A percentile compares a stretch with the other conserved stretches of the same genome.
phyloP scores from a whole-genome alignment of 2,888 invertebrate species.

The Fabriciana adippe region DNA sequence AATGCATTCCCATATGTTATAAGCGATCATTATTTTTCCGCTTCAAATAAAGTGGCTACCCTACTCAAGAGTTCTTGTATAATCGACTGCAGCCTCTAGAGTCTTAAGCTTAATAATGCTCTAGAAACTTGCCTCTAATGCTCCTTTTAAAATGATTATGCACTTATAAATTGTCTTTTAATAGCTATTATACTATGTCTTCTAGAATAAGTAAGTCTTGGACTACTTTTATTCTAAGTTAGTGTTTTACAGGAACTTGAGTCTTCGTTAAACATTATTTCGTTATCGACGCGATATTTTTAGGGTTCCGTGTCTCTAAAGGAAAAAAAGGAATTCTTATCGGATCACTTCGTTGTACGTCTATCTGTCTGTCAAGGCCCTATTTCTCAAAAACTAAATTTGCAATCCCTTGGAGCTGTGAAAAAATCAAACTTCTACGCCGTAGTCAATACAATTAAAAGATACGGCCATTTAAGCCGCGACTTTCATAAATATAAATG shows the following conservation, averaged over 20 bases:
- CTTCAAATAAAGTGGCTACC: conserved; percentile 24
- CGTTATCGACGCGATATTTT: no score
- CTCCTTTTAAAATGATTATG: conserved; percentile 36
- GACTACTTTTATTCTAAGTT: neutral
- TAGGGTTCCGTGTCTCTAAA: no score
- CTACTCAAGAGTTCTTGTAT: conserved; percentile 27
- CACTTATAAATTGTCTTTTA: conserved; percentile 31
- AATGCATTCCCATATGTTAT: neutral
- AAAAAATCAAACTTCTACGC: no score
- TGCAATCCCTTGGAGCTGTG: no score
- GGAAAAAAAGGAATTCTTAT: no score
- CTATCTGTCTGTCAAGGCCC: no score
- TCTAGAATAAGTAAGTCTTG: neutral
- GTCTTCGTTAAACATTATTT: neutral
- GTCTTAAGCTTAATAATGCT: conserved; percentile 37
- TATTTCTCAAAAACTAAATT: no score
- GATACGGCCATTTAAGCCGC: no score
- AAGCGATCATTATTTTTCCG: neutral
- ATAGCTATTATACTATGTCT: conserved; percentile 25
- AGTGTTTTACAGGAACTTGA: neutral
- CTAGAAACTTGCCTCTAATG: conserved; percentile 33
- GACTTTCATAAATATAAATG: no score
- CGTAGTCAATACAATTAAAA: no score
- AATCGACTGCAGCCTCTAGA: conserved; percentile 29
- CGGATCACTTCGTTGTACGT: no score